Evolutionary conservation across 53 echinoderm and acorn worm species (phyloP), one percentile per base, ranked within the genome.

Genomic region (Actinopyga echinites): DNA sequence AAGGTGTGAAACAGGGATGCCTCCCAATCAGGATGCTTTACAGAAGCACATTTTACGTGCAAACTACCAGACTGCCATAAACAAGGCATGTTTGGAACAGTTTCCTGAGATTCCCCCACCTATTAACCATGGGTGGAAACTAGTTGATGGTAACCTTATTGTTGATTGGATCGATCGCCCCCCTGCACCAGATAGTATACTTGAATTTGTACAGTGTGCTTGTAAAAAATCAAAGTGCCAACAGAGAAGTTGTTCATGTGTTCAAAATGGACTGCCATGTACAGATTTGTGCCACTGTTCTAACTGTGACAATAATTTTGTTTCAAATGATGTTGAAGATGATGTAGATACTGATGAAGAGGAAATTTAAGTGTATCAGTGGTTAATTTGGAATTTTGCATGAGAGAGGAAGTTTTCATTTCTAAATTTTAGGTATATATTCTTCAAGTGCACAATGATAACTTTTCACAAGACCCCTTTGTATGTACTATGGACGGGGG

Each of bases 131-230:
- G 73, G 73, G 7, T 73, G 73, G 73, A 36, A 73, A 37, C 10
- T 90, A 57, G 66, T 40, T 19, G 83, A 86, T 65, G 74, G 67
- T 37, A 12, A 79, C 33, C 86, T 90, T 25, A 67, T 20, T 5
- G 83, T 86, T 36, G 83, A 86, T 56, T 90, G 86, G 90, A 90
- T 90, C 86, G 82, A 75, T n/a, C 45, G 53, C 19, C 56, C 87
- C n/a, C 90, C 90, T 38, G 90, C 90, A 4, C 79, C 65, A 60
- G 58, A 82, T 23, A 75, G 86, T 26, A 53, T 90, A 1, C 63
- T 86, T 12, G 85, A 90, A 71, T 54, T 29, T n/a, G n/a, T n/a
- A n/a, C 62, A 61, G 62, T 19, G 15, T 61, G 62, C 17, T 1
- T 19, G 15, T 4, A 21, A 61, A 29, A 61, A 61, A 21, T 21